These are phyloP conservation scores for Echiichthys vipera DNA, from an alignment of 2,797 vertebrate genomes.

Conservation along the genomic window DNA sequence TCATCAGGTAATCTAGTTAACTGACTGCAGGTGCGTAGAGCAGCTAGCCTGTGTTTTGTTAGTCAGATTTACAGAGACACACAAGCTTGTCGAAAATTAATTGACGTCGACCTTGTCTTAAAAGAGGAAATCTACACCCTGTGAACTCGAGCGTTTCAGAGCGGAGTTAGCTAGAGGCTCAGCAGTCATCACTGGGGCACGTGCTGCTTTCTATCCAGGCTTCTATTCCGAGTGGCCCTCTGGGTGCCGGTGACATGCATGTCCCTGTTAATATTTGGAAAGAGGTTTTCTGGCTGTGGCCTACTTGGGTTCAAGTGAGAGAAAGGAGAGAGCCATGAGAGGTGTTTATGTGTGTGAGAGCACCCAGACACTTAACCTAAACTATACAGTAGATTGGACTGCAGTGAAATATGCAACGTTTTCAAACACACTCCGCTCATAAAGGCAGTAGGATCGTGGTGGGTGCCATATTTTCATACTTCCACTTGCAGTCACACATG, in stretches of 20 bases:
- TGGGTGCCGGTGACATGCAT: constrained; percentile 76
- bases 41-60: constrained; percentile 22
- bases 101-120: not conserved
- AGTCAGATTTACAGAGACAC: constrained; percentile 13
- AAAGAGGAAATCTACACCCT: constrained; percentile 12
- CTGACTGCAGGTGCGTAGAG: constrained; percentile 12
- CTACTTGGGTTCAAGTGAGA: constrained; percentile 81
- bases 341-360: constrained; percentile 36
- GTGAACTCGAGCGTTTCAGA: constrained; percentile 47
- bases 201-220: constrained; percentile 64
- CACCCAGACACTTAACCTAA: constrained; percentile 33
- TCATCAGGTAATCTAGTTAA: constrained; percentile 37
- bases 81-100: constrained; percentile 5
- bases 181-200: constrained; percentile 58
- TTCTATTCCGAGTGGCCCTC: constrained; percentile 85
- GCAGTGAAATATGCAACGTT: constrained; percentile 30
- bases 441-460: not conserved
- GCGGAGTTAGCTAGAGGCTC: constrained; percentile 58
- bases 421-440: constrained; percentile 29
- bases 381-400: constrained; percentile 34
- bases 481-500: constrained; percentile 38
- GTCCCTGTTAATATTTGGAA: constrained; percentile 84
- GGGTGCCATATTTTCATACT: constrained; percentile 30
- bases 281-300: constrained; percentile 82
- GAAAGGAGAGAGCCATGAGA: constrained; percentile 41